phyloP scores from a whole-genome alignment of 2,113 vertebrate genomes.

The Pollimyrus isidori region DNA sequence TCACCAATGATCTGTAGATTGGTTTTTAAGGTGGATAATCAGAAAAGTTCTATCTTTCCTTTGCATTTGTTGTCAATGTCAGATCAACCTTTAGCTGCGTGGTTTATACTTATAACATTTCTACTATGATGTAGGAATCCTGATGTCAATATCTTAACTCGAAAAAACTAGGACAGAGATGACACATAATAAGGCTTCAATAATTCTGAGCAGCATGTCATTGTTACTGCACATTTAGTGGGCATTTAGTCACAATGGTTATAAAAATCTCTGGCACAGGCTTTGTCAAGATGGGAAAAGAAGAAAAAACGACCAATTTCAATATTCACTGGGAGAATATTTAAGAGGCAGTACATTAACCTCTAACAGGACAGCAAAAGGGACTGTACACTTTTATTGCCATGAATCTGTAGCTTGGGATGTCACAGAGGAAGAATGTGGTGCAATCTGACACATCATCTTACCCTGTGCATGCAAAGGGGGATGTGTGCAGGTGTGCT shows the following conservation, averaged over 20 bases:
- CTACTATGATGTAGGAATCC: background rate
- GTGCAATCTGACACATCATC: background rate
- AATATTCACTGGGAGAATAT: background rate
- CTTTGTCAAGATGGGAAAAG: slow-evolving; percentile 4
- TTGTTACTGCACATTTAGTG: background rate
- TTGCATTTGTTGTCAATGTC: background rate
- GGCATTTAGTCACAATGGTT: background rate
- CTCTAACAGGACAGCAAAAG: background rate
- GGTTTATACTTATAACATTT: background rate
- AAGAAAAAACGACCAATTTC: background rate
- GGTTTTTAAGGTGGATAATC: background rate
- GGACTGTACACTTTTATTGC: background rate
- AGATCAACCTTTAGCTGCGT: background rate
- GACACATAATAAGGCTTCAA: background rate
- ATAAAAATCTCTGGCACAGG: background rate
- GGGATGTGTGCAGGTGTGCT: background rate
- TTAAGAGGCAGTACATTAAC: background rate
- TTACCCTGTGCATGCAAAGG: background rate
- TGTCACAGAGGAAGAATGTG: background rate
- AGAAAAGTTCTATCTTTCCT: background rate
- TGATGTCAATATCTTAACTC: background rate
- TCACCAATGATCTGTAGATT: background rate
- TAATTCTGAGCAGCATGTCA: background rate
- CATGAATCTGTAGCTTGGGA: background rate
- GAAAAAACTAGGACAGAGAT: background rate